Evolutionary conservation across 2,888 invertebrate species (phyloP), one percentile per base, ranked within the genome.

Genomic region (Drosophila demipolita): DNA sequence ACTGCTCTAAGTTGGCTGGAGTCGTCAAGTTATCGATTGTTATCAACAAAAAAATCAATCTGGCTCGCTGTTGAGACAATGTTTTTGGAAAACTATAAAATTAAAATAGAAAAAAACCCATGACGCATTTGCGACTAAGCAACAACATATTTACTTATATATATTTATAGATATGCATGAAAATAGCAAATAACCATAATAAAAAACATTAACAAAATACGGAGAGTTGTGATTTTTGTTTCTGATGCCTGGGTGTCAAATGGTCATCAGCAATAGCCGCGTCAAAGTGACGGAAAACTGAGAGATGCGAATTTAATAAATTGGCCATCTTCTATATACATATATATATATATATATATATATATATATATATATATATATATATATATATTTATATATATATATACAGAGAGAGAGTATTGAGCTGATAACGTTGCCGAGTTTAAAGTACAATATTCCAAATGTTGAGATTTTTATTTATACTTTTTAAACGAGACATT

Each of bases 241-340:
- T 48, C 33, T 64, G 58, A 36, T 23, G 42, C 58, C 64, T 48
- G 23, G 36, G 20, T 65, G 76, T 61, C 75, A 66, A 79, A 61
- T 49, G 77, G 80, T 75, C 78, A 75, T 67, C 76, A 75, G 45
- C 23, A 65, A 63, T 45, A 50, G 67, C 66, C 80, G 20, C 78
- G 78, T 75, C 78, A 78, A 80, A 80, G 65, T 67, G 78, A 80
- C 67, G 80, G 75, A 67, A 75, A 79, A 65, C 80, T 62, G 75
- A 74, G 66, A 79, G 75, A 54, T 64, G 70, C 58, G 64, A 55
- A 49, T 50, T 66, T 67, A 75, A 50, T 74, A 69, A 66, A 70
- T 60, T 60, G 40, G 45, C 50, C 70, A 74, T 45, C 32, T 29
- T 38, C 40, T n/a, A 9, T 29, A 20, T 36, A 58, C 29, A 32